Percentiles rank a stretch among this genome's conserved stretches.
phyloP scores from a whole-genome alignment of 2,113 vertebrate species.

The Natator depressus region DNA sequence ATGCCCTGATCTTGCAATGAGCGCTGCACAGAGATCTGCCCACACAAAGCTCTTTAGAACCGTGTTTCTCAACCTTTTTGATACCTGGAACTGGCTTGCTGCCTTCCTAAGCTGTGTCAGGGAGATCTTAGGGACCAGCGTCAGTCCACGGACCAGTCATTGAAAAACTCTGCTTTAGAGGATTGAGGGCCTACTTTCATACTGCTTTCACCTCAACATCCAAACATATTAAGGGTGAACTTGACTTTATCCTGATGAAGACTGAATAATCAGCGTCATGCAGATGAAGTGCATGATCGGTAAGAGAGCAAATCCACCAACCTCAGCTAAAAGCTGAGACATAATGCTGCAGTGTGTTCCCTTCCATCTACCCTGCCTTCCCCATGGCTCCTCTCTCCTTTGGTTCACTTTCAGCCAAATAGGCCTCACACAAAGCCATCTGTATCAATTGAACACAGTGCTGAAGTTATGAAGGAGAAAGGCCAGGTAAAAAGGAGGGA shows the following conservation, averaged over 20 bases:
- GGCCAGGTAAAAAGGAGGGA: not conserved
- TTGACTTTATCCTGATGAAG: not conserved
- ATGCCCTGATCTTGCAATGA: not conserved
- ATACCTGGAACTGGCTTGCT: not conserved
- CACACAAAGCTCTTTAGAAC: not conserved
- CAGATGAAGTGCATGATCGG: not conserved
- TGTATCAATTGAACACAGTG: not conserved
- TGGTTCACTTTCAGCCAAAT: not conserved
- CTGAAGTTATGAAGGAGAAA: not conserved
- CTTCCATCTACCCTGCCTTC: not conserved
- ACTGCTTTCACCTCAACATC: not conserved
- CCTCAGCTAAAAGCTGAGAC: not conserved
- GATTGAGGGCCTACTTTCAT: not conserved
- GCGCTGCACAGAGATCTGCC: not conserved
- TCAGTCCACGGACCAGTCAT: not conserved
- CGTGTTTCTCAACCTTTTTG: not conserved
- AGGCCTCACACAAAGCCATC: not conserved
- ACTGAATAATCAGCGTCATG: not conserved
- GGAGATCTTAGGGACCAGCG: not conserved
- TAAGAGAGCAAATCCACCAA: not conserved
- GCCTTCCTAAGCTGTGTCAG: not conserved
- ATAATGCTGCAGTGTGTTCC: not conserved
- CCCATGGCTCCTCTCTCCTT: not conserved
- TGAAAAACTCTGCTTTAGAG: not conserved
- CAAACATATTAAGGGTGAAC: not conserved